Evolutionary conservation across 2,888 invertebrate genomes (phyloP).

Genomic region (Drosophila nigricruria): DNA sequence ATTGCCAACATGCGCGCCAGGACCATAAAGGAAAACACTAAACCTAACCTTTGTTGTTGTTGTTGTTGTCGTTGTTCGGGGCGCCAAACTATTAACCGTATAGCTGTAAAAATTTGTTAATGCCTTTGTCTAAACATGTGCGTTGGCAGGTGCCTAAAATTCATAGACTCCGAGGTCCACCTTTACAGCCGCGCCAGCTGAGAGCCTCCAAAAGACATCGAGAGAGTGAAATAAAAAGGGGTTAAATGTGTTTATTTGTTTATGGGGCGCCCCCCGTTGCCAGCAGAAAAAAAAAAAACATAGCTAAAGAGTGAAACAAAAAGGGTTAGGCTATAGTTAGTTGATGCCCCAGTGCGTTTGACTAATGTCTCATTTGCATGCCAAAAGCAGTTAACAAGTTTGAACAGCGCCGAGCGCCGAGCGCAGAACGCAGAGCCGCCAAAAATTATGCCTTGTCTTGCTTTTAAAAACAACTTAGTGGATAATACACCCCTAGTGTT

Average conservation of each 20-base stretch:
- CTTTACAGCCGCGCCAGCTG: conserved; percentile 7
- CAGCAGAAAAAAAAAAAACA: conserved; percentile 12
- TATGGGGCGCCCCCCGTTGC: conserved; percentile 71
- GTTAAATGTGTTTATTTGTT: conserved; percentile 82
- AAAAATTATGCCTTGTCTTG: conserved; percentile 78
- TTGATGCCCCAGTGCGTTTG: conserved; percentile 76
- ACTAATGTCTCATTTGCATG: conserved; percentile 82
- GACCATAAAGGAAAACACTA: conserved; percentile 45
- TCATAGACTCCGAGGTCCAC: conserved; percentile 26
- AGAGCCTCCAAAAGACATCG: conserved; percentile 21
- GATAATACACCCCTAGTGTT: conserved; percentile 80
- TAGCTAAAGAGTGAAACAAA: conserved; percentile 20
- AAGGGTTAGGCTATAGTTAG: conserved; percentile 55
- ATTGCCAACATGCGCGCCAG: conserved; percentile 71
- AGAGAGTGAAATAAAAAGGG: conserved; percentile 57
- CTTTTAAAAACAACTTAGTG: conserved; percentile 82
- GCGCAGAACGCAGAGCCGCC: conserved; percentile 16
- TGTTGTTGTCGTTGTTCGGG: conserved; percentile 22
- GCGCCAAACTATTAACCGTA: conserved; percentile 79
- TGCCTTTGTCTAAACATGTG: conserved; percentile 75
- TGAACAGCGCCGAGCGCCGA: conserved; percentile 30
- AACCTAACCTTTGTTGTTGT: conserved; percentile 6
- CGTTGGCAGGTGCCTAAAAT: conserved; percentile 68
- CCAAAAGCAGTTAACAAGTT: conserved; percentile 82
- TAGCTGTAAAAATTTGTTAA: conserved; percentile 83